Evolutionary conservation across 2,113 vertebrate genomes (phyloP), one percentile per base, ranked within the genome.

Genomic region (Monopterus albus): DNA sequence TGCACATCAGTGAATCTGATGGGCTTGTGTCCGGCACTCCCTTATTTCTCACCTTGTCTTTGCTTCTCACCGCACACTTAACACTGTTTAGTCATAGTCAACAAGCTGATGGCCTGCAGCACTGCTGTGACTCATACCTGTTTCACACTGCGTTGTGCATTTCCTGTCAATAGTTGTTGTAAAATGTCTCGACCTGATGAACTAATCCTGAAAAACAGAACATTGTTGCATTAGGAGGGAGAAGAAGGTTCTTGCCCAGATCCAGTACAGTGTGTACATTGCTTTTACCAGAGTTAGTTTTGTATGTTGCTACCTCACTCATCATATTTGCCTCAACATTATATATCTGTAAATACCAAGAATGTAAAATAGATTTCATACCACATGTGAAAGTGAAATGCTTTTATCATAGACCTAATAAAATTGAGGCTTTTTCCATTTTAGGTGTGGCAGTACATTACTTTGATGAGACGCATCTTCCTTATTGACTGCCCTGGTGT

Each of bases 361-460:
- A 47, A 13, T 1, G 7, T 28, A 1, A 38, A 38, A 42, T 46
- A 11, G 1, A 15, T 33, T 42, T 31, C 23, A 31, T 9, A 26
- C 14, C 6, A 18, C 7, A 12, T 28, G 6, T 52, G 38, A 39
- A 52, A 21, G 20, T 47, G 39, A 68, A 69, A 38, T n/a, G 4
- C 38, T 50, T 57, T n/a, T 6, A 11, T 2, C 11, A 17, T 15
- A 10, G 9, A 56, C 21, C 2, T 1, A 17, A 36, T 15, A 14
- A 21, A n/a, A n/a, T n/a, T n/a, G n/a, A n/a, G n/a, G 52, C 13
- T 52, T 17, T 17, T 51, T 35, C 17, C 2, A 1, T 68, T 63
- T 56, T 4, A 99, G 98, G 98, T 99, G 61, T 99, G 97, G 98
- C 98, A 99, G 6, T 99, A 99, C 76, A 98, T 99, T 60, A 99